These are phyloP conservation scores for Psittacula echo DNA, from an alignment of 2,797 vertebrate genomes.

Conservation along the genomic window DNA sequence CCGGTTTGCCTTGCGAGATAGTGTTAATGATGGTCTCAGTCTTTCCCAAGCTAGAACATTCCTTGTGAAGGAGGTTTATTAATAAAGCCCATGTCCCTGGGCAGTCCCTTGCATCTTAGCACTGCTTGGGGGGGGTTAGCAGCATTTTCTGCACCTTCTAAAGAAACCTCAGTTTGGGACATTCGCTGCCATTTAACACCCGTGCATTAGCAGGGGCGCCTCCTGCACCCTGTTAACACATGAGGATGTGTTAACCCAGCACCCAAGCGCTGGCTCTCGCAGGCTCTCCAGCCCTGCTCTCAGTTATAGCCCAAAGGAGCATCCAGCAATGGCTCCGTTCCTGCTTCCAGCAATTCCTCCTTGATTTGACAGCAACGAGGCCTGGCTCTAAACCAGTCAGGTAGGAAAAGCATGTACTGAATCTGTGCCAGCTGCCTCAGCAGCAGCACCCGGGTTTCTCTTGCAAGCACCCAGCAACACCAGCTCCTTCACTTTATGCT, in stretches of 20 bases:
- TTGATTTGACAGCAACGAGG: background rate
- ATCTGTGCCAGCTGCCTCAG: background rate
- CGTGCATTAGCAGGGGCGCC: rapidly evolving
- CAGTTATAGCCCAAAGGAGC: background rate
- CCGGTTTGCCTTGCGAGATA: background rate
- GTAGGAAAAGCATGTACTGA: rapidly evolving
- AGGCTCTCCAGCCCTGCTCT: background rate
- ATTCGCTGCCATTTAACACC: background rate
- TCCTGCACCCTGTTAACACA: background rate
- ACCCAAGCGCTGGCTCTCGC: rapidly evolving
- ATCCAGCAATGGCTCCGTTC: rapidly evolving
- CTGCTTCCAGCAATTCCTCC: background rate
- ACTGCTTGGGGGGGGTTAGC: background rate
- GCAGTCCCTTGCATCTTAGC: background rate
- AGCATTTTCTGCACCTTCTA: background rate
- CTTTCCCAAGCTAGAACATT: background rate
- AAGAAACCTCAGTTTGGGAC: background rate
- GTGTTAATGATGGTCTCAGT: background rate
- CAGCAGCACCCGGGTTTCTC: background rate
- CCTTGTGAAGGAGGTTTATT: background rate
- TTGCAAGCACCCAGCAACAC: background rate
- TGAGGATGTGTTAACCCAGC: background rate
- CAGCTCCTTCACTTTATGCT: background rate
- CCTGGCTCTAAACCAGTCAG: background rate
- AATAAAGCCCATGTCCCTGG: background rate